Percentiles rank a stretch among this genome's conserved stretches.
phyloP scores from a whole-genome alignment of 2,113 vertebrate genomes.

The Hepsetus odoe region DNA sequence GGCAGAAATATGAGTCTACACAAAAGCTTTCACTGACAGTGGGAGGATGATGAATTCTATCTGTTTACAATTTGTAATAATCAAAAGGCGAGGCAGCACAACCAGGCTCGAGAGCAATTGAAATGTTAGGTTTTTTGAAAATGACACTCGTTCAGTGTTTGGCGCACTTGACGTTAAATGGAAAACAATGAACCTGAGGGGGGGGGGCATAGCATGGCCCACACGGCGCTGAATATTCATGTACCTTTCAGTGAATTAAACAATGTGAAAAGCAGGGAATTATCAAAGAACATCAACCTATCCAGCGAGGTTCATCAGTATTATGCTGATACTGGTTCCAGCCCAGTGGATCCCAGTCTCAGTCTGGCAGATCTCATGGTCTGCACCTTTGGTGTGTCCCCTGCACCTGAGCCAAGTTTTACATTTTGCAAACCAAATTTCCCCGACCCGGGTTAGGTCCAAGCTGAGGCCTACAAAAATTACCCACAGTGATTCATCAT shows the following conservation, averaged over 20 bases:
- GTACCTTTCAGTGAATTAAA: conserved; percentile 45
- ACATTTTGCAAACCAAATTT: not conserved
- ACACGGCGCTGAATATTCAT: conserved; percentile 52
- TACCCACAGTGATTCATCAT: too few species aligned
- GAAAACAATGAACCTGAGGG: conserved; percentile 42
- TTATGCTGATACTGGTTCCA: not conserved
- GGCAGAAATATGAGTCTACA: conserved; percentile 63
- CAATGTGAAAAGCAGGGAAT: not conserved
- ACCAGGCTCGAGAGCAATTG: conserved; percentile 47
- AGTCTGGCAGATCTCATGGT: not conserved
- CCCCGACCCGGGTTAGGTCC: too few species aligned
- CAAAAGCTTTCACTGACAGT: conserved; percentile 66
- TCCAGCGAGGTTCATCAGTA: not conserved
- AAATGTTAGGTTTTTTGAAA: conserved; percentile 54
- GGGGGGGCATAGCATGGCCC: conserved; percentile 34
- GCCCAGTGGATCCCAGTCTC: not conserved
- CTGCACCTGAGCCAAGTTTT: not conserved
- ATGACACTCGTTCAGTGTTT: conserved; percentile 56
- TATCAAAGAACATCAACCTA: not conserved
- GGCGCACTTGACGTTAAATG: conserved; percentile 53
- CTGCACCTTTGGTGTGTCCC: not conserved
- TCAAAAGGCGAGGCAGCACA: conserved; percentile 49
- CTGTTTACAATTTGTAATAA: conserved; percentile 67
- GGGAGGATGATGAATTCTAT: conserved; percentile 60
- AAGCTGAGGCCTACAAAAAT: too few species aligned